Conservation (phyloP, 2,113 vertebrate genomes). For the Atrichornis clamosus region DNA sequence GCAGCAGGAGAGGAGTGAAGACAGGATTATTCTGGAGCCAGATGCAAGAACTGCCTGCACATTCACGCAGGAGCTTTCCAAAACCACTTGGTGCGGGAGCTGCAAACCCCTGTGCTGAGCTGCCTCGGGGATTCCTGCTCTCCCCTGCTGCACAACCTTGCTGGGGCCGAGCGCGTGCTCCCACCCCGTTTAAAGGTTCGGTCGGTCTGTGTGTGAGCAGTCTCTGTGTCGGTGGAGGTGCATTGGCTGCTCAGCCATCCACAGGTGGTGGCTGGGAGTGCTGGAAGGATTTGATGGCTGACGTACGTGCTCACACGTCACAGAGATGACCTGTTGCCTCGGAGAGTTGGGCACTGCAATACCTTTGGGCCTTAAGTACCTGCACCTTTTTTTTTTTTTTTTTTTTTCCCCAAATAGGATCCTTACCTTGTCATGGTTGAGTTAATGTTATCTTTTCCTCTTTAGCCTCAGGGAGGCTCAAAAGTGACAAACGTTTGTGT, state of each 20-base stretch:
- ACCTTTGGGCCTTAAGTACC: not conserved
- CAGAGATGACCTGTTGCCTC: not conserved
- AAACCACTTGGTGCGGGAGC: not conserved
- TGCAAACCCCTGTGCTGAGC: not conserved
- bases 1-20: not conserved
- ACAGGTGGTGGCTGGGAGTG: not conserved
- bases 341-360: not conserved
- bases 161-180: rapidly evolving
- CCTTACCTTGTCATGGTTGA: not conserved
- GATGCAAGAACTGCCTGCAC: not conserved
- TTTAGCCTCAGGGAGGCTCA: not conserved
- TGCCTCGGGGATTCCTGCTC: not conserved
- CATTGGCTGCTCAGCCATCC: not conserved
- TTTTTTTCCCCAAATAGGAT: not conserved
- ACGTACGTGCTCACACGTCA: rapidly evolving
- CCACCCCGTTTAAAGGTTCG: not conserved
- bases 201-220: rapidly evolving
- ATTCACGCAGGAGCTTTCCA: not conserved
- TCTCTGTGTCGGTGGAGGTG: rapidly evolving
- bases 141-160: not conserved
- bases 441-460: not conserved
- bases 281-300: not conserved
- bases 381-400: not conserved
- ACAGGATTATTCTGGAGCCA: not conserved
- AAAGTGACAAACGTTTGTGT: not conserved